Conservation (phyloP, 2,888 invertebrate species). For the Panzeria rudis region DNA sequence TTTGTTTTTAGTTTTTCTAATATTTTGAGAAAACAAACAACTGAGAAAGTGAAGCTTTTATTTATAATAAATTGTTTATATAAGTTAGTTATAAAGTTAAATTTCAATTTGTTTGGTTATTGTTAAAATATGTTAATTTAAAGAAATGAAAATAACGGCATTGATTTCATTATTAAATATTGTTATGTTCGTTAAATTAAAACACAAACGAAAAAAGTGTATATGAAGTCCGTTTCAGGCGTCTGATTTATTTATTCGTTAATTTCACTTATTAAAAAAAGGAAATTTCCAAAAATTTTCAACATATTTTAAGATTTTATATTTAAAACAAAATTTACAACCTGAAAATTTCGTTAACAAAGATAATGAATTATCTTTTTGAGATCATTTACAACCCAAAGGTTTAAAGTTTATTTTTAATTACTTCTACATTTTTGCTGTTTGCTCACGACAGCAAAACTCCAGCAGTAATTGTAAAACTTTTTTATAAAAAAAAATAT, state of each 20-base stretch:
- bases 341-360: conserved; percentile 37
- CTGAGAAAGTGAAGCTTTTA: conserved; percentile 57
- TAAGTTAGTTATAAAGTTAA: conserved; percentile 33
- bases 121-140: background rate
- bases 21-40: conserved; percentile 39
- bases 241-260: conserved; percentile 8
- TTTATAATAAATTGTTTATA: conserved; percentile 34
- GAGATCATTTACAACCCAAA: conserved; percentile 49
- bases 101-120: conserved; percentile 29
- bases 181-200: too few relatives aligned
- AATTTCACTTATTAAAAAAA: conserved; percentile 11
- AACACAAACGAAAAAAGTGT: background rate
- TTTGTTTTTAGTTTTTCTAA: conserved; percentile 1
- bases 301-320: background rate
- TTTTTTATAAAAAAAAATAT: background rate
- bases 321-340: conserved; percentile 22
- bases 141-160: background rate
- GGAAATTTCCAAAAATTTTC: conserved; percentile 40
- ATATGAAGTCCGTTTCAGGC: background rate
- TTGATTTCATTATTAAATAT: conserved; percentile 10
- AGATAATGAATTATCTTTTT: conserved; percentile 16
- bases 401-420: background rate
- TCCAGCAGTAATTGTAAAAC: conserved; percentile 74
- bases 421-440: conserved; percentile 79
- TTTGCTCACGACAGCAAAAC: conserved; percentile 82